phyloP scores from a whole-genome alignment of 1,140 invertebrate species.

The Micrasema longulum region DNA sequence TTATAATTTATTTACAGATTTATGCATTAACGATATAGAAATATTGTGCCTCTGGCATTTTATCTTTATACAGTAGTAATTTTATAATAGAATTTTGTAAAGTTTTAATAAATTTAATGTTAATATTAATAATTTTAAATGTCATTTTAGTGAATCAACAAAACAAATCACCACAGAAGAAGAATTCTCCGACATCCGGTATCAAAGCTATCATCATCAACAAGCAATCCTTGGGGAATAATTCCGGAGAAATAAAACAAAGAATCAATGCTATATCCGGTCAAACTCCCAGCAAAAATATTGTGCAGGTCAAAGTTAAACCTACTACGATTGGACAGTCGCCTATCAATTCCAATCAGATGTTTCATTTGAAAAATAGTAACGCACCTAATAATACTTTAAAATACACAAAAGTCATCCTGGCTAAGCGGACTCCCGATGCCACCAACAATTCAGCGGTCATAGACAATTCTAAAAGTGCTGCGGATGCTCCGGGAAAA shows the following conservation, averaged over 20 bases:
- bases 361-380: constrained; percentile 26
- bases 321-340: constrained; percentile 18
- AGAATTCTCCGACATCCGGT: constrained; percentile 1
- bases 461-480: neutral
- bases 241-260: constrained; percentile 18
- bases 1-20: too few species aligned
- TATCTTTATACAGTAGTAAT: too few species aligned
- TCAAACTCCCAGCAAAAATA: constrained; percentile 22
- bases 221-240: constrained; percentile 45
- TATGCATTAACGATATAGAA: too few species aligned
- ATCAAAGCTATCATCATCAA: constrained; percentile 52
- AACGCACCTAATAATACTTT: constrained; percentile 27
- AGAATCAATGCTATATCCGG: constrained; percentile 15
- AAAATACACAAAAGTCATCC: constrained; percentile 49
- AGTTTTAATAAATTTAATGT: too few species aligned
- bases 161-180: neutral
- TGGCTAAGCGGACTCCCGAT: constrained; percentile 43
- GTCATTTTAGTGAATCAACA: constrained; percentile 34
- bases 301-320: constrained; percentile 45
- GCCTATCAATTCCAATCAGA: constrained; percentile 18
- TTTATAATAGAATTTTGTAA: too few species aligned
- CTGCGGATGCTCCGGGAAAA: neutral
- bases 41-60: too few species aligned
- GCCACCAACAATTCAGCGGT: neutral
- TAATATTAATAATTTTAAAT: too few species aligned